Evolutionary conservation across 2,797 vertebrate species (phyloP).

Genomic region (Euphonia xanthogaster): DNA sequence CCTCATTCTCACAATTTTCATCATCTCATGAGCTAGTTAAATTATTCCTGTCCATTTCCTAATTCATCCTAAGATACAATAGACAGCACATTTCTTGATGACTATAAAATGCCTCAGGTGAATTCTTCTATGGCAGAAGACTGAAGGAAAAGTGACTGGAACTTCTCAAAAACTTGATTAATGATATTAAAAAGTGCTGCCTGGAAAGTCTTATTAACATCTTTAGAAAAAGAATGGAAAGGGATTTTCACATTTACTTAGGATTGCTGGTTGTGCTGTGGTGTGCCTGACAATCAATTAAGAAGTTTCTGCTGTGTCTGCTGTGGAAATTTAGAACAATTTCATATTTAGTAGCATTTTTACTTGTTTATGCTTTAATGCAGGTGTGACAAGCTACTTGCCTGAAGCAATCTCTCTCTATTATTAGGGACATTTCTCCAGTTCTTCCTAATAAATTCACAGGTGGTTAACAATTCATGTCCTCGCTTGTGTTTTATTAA

Average conservation of each 20-base stretch:
- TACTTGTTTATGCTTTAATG: background rate
- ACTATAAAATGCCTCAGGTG: background rate
- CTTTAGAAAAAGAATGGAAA: slow-evolving; percentile 31
- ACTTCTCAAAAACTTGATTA: background rate
- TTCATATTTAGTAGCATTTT: background rate
- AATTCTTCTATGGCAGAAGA: background rate
- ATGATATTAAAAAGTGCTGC: background rate
- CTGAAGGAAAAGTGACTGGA: background rate
- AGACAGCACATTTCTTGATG: background rate
- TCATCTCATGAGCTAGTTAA: background rate
- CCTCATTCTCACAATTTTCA: background rate
- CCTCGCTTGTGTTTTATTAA: background rate
- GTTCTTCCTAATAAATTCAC: background rate
- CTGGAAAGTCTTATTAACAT: background rate
- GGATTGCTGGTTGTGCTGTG: background rate
- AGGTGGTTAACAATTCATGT: background rate
- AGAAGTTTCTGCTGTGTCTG: background rate
- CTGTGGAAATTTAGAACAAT: background rate
- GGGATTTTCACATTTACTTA: background rate
- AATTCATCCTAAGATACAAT: background rate
- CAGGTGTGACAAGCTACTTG: background rate
- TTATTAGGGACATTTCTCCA: background rate
- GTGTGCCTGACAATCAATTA: slow-evolving; percentile 36
- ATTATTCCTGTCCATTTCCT: background rate
- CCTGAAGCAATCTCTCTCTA: background rate